Percentiles rank a stretch among this genome's conserved stretches.
phyloP scores from a whole-genome alignment of 2,797 vertebrate species.

The Enteromius treurensis region DNA sequence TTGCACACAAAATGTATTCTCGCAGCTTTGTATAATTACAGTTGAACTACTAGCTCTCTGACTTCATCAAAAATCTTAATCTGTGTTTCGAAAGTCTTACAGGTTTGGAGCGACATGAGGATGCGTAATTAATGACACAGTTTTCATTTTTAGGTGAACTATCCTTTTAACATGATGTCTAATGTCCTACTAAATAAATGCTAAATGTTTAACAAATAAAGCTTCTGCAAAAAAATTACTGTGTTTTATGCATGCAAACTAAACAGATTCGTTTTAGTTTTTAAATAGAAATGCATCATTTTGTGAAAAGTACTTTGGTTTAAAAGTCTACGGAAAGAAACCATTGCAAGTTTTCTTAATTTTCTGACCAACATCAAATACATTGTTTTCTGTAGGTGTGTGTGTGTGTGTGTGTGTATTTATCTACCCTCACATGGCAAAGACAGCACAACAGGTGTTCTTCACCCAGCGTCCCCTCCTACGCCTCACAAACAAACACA shows the following conservation, averaged over 20 bases:
- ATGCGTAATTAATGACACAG: too few species aligned
- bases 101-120: too few species aligned
- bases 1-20: too few species aligned
- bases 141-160: too few species aligned
- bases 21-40: too few species aligned
- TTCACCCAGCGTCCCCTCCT: conserved; percentile 5
- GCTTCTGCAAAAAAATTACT: not conserved
- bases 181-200: too few species aligned
- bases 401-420: not conserved
- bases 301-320: not conserved
- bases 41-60: too few species aligned
- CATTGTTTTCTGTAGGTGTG: not conserved
- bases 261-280: not conserved
- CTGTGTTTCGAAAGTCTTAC: too few species aligned
- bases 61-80: too few species aligned
- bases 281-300: not conserved
- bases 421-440: conserved; percentile 43
- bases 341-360: not conserved
- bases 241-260: not conserved
- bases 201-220: too few species aligned
- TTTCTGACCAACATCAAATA: not conserved
- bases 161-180: too few species aligned
- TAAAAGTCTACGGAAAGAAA: not conserved
- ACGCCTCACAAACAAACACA: conserved; percentile 6
- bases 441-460: conserved; percentile 36